Percentiles rank a stretch among this genome's conserved stretches.
These are phyloP conservation scores for Epizoanthus ramosus DNA, from an alignment of 92 coral and sea anemone genomes.

Conservation along the genomic window DNA sequence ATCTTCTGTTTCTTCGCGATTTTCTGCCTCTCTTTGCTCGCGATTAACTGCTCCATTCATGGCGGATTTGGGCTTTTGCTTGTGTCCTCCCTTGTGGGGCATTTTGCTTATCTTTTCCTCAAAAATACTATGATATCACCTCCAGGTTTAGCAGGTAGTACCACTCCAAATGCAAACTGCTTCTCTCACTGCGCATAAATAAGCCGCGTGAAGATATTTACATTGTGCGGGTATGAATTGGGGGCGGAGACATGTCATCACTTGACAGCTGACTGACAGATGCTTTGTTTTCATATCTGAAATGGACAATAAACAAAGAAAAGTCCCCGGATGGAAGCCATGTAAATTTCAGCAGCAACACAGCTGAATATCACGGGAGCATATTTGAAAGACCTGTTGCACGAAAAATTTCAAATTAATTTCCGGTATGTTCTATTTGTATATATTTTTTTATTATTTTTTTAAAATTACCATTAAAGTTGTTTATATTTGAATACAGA, in stretches of 20 bases:
- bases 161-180: constrained; percentile 39
- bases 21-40: constrained; percentile 68
- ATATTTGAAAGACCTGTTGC: constrained; percentile 4
- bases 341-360: neutral
- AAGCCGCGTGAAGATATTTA: constrained; percentile 46
- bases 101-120: constrained; percentile 56
- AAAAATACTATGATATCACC: constrained; percentile 67
- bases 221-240: constrained; percentile 44
- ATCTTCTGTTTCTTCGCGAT: constrained; percentile 66
- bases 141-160: constrained; percentile 59
- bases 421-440: neutral
- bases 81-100: constrained; percentile 92
- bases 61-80: constrained; percentile 81
- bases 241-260: constrained; percentile 28
- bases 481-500: neutral
- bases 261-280: constrained; percentile 44
- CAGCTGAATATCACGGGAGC: constrained; percentile 15
- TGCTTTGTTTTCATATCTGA: constrained; percentile 22
- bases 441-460: neutral
- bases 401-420: neutral
- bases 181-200: constrained; percentile 44
- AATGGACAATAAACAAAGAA: constrained; percentile 39
- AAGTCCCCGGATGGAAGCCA: constrained; percentile 44
- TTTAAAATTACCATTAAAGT: neutral
- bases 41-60: constrained; percentile 81